These are phyloP conservation scores for Rhinichthys osculus DNA, from an alignment of 2,797 vertebrate genomes.

Conservation along the genomic window DNA sequence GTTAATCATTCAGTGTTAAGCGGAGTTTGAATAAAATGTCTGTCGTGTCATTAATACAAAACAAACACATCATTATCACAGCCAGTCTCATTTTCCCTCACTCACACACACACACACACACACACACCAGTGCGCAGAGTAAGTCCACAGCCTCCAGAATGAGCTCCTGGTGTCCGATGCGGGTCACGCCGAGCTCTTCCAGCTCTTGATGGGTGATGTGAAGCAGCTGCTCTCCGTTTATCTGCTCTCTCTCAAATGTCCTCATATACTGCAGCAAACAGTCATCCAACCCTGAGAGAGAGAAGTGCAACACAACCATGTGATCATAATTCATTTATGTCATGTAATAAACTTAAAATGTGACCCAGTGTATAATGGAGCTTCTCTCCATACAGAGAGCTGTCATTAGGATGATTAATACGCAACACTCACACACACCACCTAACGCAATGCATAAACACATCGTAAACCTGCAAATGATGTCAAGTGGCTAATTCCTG, in stretches of 20 bases:
- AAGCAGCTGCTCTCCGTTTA: conserved; percentile 82
- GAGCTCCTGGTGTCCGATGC: conserved; percentile 83
- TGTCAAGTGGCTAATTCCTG: conserved; percentile 17
- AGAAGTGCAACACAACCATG: conserved; percentile 20
- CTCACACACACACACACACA: conserved; percentile 19
- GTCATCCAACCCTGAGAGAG: conserved; percentile 78
- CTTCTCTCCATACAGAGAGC: conserved; percentile 21
- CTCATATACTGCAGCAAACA: conserved; percentile 84
- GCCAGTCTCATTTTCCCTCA: conserved; percentile 18
- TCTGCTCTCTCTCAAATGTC: conserved; percentile 83
- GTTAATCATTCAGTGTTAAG: conserved; percentile 59
- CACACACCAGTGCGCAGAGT: conserved; percentile 81
- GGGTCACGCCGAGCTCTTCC: conserved; percentile 82
- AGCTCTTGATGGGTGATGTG: conserved; percentile 85
- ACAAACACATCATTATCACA: conserved; percentile 59
- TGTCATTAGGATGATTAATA: conserved; percentile 43
- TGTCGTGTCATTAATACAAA: conserved; percentile 58
- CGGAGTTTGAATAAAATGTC: conserved; percentile 56
- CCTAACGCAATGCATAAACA: conserved; percentile 6
- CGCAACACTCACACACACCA: neutral
- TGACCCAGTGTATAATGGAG: conserved; percentile 13
- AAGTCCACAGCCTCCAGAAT: conserved; percentile 84
- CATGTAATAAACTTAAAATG: conserved; percentile 34
- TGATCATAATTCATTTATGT: conserved; percentile 27
- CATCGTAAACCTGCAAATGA: conserved; percentile 19